These are phyloP conservation scores for Ophioninae sp. DNA, from an alignment of 2,888 invertebrate genomes.

Conservation along the genomic window DNA sequence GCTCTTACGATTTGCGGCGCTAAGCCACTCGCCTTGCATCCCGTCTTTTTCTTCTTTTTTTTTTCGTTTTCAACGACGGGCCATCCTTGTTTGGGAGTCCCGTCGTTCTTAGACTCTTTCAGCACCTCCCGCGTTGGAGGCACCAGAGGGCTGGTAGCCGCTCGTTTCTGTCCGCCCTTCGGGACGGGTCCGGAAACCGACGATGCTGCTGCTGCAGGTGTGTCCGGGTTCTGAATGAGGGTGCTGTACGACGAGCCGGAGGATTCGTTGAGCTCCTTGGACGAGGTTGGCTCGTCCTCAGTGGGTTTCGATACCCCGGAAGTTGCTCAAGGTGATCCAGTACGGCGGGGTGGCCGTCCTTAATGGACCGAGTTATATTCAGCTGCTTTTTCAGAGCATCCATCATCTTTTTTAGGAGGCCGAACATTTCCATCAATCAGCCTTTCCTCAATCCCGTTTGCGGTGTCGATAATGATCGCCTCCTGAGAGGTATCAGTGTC, in stretches of 20 bases:
- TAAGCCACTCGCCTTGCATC: background rate
- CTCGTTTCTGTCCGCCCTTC: background rate
- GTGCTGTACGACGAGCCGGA: too few species aligned
- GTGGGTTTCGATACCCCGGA: background rate
- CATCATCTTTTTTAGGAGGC: background rate
- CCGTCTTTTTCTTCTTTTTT: background rate
- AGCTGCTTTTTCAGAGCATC: background rate
- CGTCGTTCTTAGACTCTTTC: background rate
- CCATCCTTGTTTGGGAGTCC: background rate
- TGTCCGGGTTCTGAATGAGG: too few species aligned
- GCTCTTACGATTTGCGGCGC: too few species aligned
- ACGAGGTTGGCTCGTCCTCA: background rate
- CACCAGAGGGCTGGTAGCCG: background rate
- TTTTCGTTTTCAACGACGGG: background rate
- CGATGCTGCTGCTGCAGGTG: background rate
- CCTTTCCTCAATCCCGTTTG: background rate
- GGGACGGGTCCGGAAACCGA: background rate
- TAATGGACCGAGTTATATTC: background rate
- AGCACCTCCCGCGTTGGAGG: background rate
- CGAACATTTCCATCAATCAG: constrained; percentile 3
- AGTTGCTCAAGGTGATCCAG: background rate
- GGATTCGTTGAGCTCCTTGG: too few species aligned
- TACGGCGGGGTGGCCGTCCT: background rate
- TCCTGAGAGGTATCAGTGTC: background rate
- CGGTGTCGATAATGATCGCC: background rate